Base-by-base conservation (phyloP, 2,888 invertebrate species). In the Alcis repandata region DNA sequence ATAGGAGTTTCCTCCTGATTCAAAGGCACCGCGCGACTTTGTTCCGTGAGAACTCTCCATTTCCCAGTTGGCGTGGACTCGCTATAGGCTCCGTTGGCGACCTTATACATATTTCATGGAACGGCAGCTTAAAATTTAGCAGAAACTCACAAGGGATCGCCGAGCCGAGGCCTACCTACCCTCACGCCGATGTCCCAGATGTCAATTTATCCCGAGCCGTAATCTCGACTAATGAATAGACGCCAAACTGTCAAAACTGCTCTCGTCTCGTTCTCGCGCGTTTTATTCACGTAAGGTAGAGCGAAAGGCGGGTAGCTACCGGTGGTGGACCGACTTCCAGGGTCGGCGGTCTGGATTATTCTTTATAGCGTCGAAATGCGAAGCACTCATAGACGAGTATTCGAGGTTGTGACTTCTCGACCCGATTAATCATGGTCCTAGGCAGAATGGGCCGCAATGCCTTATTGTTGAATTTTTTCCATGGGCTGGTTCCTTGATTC, bases 151-250 rank as follows among this genome's bases (percentile, higher is more conserved):
- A 86, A 80, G 87, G 88, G 90, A 87, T 88, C 90, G 86, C 85
- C 81, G 81, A 81, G 84, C 79, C 79, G 52, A 58, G 71, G 80
- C 79, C 81, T 88, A 85, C 86, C 89, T 71, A 69, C 63, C 27
- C 27, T 27, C 27, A 27, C 27, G 27, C 27, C 27, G 27, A 80
- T 86, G 87, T 88, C 89, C 90, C 90, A 87, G 85, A 89, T 91
- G 91, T 91, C 91, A 91, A 91, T 91, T 91, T 90, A 90, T 90
- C 90, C 89, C 86, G 82, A 74, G 77, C 80, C 84, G 81, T 90
- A 90, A 89, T 89, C 89, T 86, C 88, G 81, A 90, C 92, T 93
- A 93, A 93, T 93, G 92, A 93, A 90, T 90, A 90, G 91, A 85
- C 84, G 89, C 74, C 80, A 83, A 75, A 74, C 76, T 83, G 80